A percentile compares a stretch with the other conserved stretches of the same genome.
These are phyloP conservation scores for Sebastes ruberrimus DNA, from an alignment of 2,797 vertebrate species.

Conservation along the genomic window DNA sequence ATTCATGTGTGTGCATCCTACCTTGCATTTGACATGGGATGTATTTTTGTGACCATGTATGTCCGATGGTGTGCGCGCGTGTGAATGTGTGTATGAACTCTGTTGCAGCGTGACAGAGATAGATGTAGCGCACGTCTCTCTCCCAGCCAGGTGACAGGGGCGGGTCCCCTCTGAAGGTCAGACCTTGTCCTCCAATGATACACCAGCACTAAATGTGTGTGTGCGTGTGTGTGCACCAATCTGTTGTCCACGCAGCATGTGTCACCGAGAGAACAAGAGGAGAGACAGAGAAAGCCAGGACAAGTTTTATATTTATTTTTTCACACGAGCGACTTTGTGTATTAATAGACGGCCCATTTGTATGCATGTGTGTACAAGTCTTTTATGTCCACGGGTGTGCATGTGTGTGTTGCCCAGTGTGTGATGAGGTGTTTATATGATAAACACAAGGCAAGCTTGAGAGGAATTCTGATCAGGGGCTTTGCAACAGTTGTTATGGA, in stretches of 20 bases:
- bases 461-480: constrained; percentile 84
- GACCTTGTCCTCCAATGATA: constrained; percentile 55
- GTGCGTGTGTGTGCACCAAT: not conserved
- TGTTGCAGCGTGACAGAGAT: constrained; percentile 68
- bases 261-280: constrained; percentile 24
- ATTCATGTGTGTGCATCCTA: constrained; percentile 33
- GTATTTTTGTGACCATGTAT: constrained; percentile 8
- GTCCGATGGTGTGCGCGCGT: not conserved
- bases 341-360: constrained; percentile 59
- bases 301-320: constrained; percentile 49
- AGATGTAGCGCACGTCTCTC: constrained; percentile 69
- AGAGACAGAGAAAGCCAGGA: constrained; percentile 32
- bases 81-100: constrained; percentile 18
- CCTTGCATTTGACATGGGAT: constrained; percentile 34
- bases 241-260: constrained; percentile 8
- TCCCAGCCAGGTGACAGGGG: constrained; percentile 67
- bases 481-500: constrained; percentile 86
- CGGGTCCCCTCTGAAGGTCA: constrained; percentile 77
- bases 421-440: constrained; percentile 81
- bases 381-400: constrained; percentile 54
- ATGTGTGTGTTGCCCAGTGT: constrained; percentile 64
- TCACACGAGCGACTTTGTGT: constrained; percentile 35
- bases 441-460: constrained; percentile 80
- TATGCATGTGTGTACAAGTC: constrained; percentile 64
- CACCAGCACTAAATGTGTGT: constrained; percentile 13